Evolutionary conservation across 2,888 invertebrate species (phyloP).

Genomic region (Drosophila macrospina): DNA sequence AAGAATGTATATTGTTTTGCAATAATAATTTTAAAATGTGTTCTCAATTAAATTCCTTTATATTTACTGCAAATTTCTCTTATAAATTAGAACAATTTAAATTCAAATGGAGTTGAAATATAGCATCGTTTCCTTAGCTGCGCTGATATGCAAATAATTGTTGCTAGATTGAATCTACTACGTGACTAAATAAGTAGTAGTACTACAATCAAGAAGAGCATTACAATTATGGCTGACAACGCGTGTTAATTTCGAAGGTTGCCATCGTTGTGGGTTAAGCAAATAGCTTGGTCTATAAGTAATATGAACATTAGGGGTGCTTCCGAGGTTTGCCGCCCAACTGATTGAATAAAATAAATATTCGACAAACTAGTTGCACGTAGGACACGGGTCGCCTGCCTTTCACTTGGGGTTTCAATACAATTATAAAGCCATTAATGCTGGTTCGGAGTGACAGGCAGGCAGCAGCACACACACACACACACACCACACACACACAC

Average conservation of each 20-base stretch:
- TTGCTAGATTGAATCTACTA: too few species aligned
- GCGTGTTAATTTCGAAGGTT: not conserved
- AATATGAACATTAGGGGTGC: not conserved
- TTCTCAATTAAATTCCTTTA: too few species aligned
- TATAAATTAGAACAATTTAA: too few species aligned
- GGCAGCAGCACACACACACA: constrained; percentile 26
- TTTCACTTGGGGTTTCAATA: constrained; percentile 27
- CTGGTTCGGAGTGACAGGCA: constrained; percentile 46
- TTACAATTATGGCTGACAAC: not conserved
- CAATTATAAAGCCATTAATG: constrained; percentile 68
- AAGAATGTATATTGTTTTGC: too few species aligned
- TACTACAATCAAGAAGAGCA: not conserved
- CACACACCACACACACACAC: constrained; percentile 33
- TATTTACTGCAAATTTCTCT: too few species aligned
- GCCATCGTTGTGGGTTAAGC: not conserved
- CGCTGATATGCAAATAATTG: not conserved
- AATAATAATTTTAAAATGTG: too few species aligned
- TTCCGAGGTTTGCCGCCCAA: not conserved
- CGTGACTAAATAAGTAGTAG: too few species aligned
- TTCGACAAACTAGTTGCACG: constrained; percentile 7
- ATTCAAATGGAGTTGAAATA: too few species aligned
- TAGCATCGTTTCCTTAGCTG: too few species aligned
- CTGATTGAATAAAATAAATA: constrained; percentile 7
- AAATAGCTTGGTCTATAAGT: not conserved
- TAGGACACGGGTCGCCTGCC: not conserved